Conservation (phyloP, 2,113 vertebrate genomes). For the Scomber scombrus region DNA sequence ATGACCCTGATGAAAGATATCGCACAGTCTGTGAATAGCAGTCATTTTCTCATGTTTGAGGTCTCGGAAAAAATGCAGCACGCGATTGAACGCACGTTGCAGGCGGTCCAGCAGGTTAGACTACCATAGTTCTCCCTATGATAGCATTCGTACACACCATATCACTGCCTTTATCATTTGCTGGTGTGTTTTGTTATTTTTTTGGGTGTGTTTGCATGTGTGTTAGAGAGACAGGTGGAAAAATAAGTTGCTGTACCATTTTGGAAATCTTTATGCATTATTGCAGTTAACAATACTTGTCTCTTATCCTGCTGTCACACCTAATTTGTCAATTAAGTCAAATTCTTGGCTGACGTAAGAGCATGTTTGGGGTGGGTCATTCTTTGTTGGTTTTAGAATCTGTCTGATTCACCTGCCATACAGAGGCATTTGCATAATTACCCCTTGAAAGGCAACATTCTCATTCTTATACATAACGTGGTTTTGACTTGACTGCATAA, state of each 20-base stretch:
- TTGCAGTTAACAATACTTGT: neutral
- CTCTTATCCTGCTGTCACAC: neutral
- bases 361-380: neutral
- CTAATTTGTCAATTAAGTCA: neutral
- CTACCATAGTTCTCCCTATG: neutral
- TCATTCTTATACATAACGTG: neutral
- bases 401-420: neutral
- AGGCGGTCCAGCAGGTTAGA: slow-evolving; percentile 76
- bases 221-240: neutral
- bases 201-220: neutral
- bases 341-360: neutral
- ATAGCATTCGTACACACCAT: neutral
- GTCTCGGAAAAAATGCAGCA: slow-evolving; percentile 45
- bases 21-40: slow-evolving; percentile 53
- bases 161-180: neutral
- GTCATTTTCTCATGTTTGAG: slow-evolving; percentile 51
- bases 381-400: neutral
- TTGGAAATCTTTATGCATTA: neutral
- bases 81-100: slow-evolving; percentile 65
- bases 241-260: neutral
- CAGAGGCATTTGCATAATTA: slow-evolving; percentile 2
- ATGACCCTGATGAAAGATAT: slow-evolving; percentile 61
- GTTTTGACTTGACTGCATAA: neutral
- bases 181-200: too few relatives aligned
- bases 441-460: neutral